Base-by-base conservation (phyloP, 2,888 invertebrate genomes). In the Glaucopsyche alexis region DNA sequence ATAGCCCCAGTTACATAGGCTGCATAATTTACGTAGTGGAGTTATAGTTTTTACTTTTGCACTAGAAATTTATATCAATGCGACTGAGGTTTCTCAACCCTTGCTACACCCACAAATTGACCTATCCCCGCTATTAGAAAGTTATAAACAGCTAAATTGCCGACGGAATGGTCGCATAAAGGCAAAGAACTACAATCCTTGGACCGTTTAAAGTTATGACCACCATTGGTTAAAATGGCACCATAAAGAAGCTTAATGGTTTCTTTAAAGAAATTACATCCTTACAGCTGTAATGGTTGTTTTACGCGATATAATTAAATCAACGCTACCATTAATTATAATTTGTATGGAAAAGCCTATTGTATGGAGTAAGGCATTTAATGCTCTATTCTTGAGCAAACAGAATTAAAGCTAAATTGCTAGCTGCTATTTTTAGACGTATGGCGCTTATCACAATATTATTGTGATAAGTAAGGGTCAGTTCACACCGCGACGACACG, bases 181-280 rank as follows among this genome's bases (percentile, higher is more conserved):
- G 67, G 67, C 19, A 67, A 45, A 14, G 69, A 19, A 67, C 67
- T 45, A 67, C 47, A 29, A 60, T 49, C 69, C 69, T n/a, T 29
- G 47, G 47, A 69, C 72, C 79, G 81, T 84, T 81, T 80, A 80
- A 82, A 83, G 84, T 81, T 82, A 84, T 84, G 80, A 80, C 80
- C 79, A 77, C 82, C 79, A 82, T 85, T 80, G 81, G 82, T 83
- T 81, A 82, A 82, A 83, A 85, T 81, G 76, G 80, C 76, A 76
- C 81, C 76, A 80, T 83, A 84, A 82, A 83, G 79, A 74, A 74
- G 75, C 77, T 75, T 78, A 81, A 80, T 79, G 79, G 78, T 78
- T 78, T 79, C 79, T 80, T 79, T 80, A 80, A 80, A 78, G 79
- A 80, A 81, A 80, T 82, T 80, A 80, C 81, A 77, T 80, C 81